Evolutionary conservation across 2,797 vertebrate species (phyloP).

Genomic region (Crocidura indochinensis): DNA sequence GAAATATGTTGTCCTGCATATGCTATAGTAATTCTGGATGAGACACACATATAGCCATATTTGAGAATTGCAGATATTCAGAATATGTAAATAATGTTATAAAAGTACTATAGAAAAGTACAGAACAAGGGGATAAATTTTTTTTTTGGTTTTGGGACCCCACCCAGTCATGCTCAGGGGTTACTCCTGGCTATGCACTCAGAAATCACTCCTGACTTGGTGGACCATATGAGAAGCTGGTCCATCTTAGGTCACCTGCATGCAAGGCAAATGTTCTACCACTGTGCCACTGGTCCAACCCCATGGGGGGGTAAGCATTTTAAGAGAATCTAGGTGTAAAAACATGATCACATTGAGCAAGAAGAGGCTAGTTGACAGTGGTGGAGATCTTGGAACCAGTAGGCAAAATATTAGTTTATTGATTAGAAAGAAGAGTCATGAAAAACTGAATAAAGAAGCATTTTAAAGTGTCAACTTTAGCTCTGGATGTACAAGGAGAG

Average conservation of each 20-base stretch:
- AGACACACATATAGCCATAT: not conserved
- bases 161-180: no score
- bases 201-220: no score
- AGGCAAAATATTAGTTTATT: conserved; percentile 16
- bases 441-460: not conserved
- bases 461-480: conserved; percentile 13
- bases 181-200: no score
- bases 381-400: not conserved
- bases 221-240: no score
- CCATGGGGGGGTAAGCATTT: not conserved
- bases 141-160: no score
- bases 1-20: conserved; percentile 16
- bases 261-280: no score
- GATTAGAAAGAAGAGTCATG: not conserved
- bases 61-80: not conserved
- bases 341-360: conserved; percentile 22
- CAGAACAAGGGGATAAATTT: not conserved
- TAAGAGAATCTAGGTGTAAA: conserved; percentile 2
- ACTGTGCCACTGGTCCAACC: no score
- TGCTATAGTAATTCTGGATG: not conserved
- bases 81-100: not conserved
- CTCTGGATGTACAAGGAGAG: not conserved
- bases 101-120: conserved; percentile 1
- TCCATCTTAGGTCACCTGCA: no score
- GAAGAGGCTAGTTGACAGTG: not conserved